These are phyloP conservation scores for Steinernema hermaphroditum DNA, from an alignment of 2,888 invertebrate species.

Conservation along the genomic window DNA sequence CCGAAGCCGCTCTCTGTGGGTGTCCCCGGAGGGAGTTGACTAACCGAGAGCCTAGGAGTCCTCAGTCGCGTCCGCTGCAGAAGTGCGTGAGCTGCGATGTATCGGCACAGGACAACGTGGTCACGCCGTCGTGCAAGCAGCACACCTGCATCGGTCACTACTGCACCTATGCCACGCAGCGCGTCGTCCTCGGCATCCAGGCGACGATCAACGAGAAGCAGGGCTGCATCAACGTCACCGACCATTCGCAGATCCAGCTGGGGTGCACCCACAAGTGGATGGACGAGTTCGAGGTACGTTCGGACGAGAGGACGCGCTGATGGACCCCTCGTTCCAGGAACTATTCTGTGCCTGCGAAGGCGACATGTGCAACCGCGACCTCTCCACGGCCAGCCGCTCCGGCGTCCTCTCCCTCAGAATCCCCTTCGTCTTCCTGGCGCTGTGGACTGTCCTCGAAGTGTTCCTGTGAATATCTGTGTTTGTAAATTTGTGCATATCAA, in stretches of 20 bases:
- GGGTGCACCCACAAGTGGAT: conserved; percentile 65
- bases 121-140: conserved; percentile 58
- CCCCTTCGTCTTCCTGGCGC: neutral
- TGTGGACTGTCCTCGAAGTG: neutral
- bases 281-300: conserved; percentile 55
- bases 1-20: conserved; percentile 8
- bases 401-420: neutral
- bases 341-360: conserved; percentile 60
- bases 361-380: conserved; percentile 57
- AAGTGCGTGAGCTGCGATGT: conserved; percentile 61
- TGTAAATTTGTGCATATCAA: conserved; percentile 27
- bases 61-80: conserved; percentile 40
- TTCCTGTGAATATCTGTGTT: neutral
- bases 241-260: conserved; percentile 56
- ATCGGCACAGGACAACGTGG: conserved; percentile 55
- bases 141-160: conserved; percentile 60
- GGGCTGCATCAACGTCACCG: conserved; percentile 64
- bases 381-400: conserved; percentile 41
- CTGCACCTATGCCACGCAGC: conserved; percentile 60
- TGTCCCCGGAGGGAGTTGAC: neutral
- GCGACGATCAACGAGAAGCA: conserved; percentile 53
- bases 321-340: conserved; percentile 38
- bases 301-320: neutral
- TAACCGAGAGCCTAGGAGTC: neutral
- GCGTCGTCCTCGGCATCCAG: conserved; percentile 32